Conservation (phyloP, 2,113 vertebrate species). For the Sylvia atricapilla region DNA sequence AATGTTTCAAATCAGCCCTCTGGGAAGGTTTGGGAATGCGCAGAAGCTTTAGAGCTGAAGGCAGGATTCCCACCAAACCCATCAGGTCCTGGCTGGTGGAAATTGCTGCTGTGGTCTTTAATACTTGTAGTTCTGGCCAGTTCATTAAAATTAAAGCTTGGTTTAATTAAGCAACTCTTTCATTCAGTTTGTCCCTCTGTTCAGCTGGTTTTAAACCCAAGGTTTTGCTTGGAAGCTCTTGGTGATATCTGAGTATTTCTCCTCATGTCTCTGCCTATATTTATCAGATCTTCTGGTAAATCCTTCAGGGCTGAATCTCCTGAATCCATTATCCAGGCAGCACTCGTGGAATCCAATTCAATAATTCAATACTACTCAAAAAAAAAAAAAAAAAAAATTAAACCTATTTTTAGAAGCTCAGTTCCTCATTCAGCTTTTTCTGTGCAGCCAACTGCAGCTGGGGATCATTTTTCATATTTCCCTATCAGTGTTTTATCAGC, state of each 20-base stretch:
- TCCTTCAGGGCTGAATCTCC: neutral
- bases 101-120: neutral
- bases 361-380: neutral
- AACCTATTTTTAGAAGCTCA: neutral
- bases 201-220: neutral
- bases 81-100: neutral
- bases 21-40: neutral
- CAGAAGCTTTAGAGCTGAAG: neutral
- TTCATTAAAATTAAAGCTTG: slow-evolving; percentile 18
- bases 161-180: neutral
- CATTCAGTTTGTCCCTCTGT: neutral
- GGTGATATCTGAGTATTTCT: neutral
- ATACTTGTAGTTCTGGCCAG: neutral
- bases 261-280: neutral
- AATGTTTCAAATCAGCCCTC: neutral
- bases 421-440: slow-evolving; percentile 25
- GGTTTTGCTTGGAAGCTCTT: neutral
- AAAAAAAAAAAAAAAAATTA: neutral
- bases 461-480: neutral
- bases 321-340: slow-evolving; percentile 13
- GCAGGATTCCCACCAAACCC: neutral
- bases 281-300: slow-evolving; percentile 28
- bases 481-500: neutral
- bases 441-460: neutral
- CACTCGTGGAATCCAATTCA: slow-evolving; percentile 19